Percentiles rank a stretch among this genome's conserved stretches.
These are phyloP conservation scores for Sylvietta virens DNA, from an alignment of 2,113 vertebrate genomes.

Conservation along the genomic window DNA sequence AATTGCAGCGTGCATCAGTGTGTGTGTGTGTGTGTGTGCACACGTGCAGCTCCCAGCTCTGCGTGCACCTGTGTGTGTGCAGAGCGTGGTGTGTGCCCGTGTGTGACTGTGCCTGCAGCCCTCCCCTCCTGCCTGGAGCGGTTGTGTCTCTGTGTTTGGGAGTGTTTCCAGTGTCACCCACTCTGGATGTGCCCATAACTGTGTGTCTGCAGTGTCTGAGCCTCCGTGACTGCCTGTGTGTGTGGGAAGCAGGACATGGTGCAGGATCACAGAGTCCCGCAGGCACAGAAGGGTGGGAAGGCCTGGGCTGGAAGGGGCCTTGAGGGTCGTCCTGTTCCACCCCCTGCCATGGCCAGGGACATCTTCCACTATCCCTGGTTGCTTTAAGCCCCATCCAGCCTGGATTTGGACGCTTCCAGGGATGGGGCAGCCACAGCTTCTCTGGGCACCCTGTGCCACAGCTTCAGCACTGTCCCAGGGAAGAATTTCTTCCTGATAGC, in stretches of 20 bases:
- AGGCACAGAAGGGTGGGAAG: neutral
- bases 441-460: neutral
- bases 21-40: neutral
- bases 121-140: fast-evolving
- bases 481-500: neutral
- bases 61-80: neutral
- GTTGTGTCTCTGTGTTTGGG: fast-evolving
- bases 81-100: neutral
- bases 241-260: fast-evolving
- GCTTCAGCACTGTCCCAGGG: neutral
- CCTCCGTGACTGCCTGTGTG: fast-evolving
- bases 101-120: neutral
- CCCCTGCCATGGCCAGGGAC: neutral
- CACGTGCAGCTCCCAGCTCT: neutral
- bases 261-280: neutral
- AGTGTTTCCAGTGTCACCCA: fast-evolving
- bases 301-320: neutral
- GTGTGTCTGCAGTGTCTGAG: neutral
- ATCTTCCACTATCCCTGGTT: fast-evolving
- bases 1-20: neutral
- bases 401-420: neutral
- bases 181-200: fast-evolving
- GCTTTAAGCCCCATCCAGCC: fast-evolving
- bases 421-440: neutral
- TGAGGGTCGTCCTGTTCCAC: neutral